Conservation (phyloP, 2,797 vertebrate species). For the Cryptoprocta ferox region DNA sequence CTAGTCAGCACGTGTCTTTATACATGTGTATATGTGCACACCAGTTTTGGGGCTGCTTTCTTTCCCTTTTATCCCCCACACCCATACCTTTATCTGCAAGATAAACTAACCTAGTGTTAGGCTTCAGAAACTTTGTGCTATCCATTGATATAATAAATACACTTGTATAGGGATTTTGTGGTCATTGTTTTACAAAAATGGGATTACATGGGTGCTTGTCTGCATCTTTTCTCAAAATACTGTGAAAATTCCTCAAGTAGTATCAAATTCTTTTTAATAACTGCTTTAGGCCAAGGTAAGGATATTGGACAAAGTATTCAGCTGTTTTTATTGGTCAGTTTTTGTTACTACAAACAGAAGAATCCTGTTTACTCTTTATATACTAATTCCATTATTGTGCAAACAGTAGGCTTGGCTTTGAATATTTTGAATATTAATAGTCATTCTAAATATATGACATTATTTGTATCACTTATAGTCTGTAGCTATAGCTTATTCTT, state of each 20-base stretch:
- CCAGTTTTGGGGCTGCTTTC: background rate
- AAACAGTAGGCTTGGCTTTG: background rate
- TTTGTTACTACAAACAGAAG: background rate
- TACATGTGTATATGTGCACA: background rate
- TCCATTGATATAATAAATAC: background rate
- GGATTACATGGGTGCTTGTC: background rate
- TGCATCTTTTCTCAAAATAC: background rate
- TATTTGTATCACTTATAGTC: background rate
- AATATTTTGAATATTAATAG: background rate
- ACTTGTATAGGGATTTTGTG: background rate
- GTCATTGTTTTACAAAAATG: background rate
- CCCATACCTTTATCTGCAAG: background rate
- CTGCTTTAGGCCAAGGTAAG: background rate
- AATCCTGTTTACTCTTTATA: background rate
- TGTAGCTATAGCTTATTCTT: background rate
- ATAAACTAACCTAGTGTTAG: background rate
- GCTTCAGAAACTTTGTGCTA: background rate
- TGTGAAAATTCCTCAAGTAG: background rate
- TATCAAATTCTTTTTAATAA: background rate
- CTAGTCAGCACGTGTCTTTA: background rate
- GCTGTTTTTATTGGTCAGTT: background rate
- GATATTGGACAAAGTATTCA: background rate
- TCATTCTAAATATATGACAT: background rate
- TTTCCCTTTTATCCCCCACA: background rate
- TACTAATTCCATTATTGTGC: background rate